phyloP scores from a whole-genome alignment of 2,888 invertebrate genomes.

The Empis stercorea region DNA sequence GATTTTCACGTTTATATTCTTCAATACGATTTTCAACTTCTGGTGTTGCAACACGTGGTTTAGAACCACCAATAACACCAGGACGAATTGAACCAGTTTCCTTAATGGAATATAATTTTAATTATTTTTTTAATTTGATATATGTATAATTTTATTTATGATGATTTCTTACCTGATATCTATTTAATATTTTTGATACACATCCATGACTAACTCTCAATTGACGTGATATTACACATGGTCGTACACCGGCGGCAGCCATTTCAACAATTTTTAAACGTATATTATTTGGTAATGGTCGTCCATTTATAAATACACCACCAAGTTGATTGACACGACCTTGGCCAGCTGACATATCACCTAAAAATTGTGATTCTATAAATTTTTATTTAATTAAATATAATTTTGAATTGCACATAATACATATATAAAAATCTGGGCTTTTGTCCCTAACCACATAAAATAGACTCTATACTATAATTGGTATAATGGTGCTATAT shows the following conservation, averaged over 20 bases:
- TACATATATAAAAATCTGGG: no score
- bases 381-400: neutral
- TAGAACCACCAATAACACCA: slow-evolving; percentile 88
- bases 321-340: slow-evolving; percentile 93
- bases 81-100: slow-evolving; percentile 93
- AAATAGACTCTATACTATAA: no score
- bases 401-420: no score
- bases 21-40: slow-evolving; percentile 86
- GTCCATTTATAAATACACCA: slow-evolving; percentile 93
- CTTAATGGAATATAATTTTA: slow-evolving; percentile 39
- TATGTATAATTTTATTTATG: neutral
- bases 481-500: no score
- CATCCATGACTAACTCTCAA: slow-evolving; percentile 92
- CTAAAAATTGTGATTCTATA: slow-evolving; percentile 10
- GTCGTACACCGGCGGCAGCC: slow-evolving; percentile 87
- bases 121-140: no score
- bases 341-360: slow-evolving; percentile 54
- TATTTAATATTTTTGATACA: slow-evolving; percentile 90
- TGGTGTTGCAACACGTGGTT: slow-evolving; percentile 85
- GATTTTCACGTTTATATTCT: slow-evolving; percentile 79
- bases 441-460: no score
- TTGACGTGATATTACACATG: slow-evolving; percentile 91
- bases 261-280: slow-evolving; percentile 91
- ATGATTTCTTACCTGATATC: slow-evolving; percentile 53
- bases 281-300: slow-evolving; percentile 89